Evolutionary conservation across 1,140 invertebrate species (phyloP).

Genomic region (Tribolium castaneum): DNA sequence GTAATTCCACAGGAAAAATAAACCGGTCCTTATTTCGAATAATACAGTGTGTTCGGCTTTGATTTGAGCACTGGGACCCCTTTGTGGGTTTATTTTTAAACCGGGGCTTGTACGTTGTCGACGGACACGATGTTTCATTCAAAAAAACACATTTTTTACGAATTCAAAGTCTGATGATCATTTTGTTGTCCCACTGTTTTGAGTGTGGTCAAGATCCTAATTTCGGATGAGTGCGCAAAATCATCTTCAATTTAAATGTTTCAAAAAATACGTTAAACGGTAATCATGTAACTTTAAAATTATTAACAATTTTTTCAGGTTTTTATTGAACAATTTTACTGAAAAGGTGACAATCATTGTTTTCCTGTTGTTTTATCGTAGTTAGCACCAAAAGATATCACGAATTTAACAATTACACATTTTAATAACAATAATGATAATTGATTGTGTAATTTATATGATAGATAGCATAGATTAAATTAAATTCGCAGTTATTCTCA

Average conservation of each 20-base stretch:
- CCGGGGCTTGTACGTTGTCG: neutral
- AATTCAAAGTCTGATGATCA: neutral
- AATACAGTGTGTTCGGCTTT: neutral
- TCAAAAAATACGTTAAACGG: neutral
- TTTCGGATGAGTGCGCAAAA: neutral
- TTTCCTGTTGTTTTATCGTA: no score
- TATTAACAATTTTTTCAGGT: no score
- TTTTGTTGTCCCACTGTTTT: neutral
- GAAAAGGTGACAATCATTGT: no score
- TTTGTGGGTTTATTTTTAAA: slow-evolving; percentile 4
- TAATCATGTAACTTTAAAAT: no score
- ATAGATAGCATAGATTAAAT: no score
- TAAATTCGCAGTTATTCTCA: no score
- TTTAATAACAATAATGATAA: no score
- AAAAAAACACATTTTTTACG: neutral
- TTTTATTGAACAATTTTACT: no score
- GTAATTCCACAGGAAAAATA: neutral
- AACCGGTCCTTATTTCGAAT: neutral
- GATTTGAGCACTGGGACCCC: neutral
- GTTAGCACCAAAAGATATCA: no score
- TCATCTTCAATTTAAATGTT: neutral
- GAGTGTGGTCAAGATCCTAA: neutral
- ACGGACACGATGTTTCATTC: neutral
- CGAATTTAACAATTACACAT: no score
- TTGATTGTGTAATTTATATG: no score